A percentile compares a stretch with the other conserved stretches of the same genome.
These are phyloP conservation scores for Geodia barretti DNA, from an alignment of 37 sponge, comb jelly and placozoan species.

Conservation along the genomic window DNA sequence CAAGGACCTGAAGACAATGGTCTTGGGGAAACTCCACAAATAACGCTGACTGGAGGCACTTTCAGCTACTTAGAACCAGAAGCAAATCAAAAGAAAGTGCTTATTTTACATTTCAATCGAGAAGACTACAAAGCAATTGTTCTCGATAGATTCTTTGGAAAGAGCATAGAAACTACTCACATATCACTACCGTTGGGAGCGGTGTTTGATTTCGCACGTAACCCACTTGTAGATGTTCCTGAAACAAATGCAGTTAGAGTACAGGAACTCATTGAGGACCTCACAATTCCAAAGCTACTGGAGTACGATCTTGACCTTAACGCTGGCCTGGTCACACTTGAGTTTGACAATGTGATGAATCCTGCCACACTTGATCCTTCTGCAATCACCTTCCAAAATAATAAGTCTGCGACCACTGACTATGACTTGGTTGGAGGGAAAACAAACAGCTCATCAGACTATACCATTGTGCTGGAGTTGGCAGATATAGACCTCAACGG, in stretches of 20 bases:
- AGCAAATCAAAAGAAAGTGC: conserved; percentile 24
- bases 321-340: conserved; percentile 66
- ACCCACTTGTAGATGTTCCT: conserved; percentile 52
- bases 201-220: conserved; percentile 72
- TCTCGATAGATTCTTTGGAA: conserved; percentile 47
- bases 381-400: conserved; percentile 61
- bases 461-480: conserved; percentile 55
- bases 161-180: conserved; percentile 27
- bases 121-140: conserved; percentile 70
- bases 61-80: conserved; percentile 54
- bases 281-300: conserved; percentile 46
- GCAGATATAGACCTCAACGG: conserved; percentile 77
- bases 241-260: conserved; percentile 15
- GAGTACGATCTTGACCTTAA: conserved; percentile 78
- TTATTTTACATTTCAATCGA: conserved; percentile 43
- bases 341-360: conserved; percentile 85
- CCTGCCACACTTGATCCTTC: conserved; percentile 43
- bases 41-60: conserved; percentile 64
- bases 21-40: neutral
- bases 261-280: conserved; percentile 27
- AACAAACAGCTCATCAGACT: conserved; percentile 49
- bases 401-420: conserved; percentile 1
- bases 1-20: conserved; percentile 38
- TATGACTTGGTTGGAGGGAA: conserved; percentile 55
- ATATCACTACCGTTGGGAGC: conserved; percentile 50